These are phyloP conservation scores for Ormia ochracea DNA, from an alignment of 2,888 invertebrate species.

Conservation along the genomic window DNA sequence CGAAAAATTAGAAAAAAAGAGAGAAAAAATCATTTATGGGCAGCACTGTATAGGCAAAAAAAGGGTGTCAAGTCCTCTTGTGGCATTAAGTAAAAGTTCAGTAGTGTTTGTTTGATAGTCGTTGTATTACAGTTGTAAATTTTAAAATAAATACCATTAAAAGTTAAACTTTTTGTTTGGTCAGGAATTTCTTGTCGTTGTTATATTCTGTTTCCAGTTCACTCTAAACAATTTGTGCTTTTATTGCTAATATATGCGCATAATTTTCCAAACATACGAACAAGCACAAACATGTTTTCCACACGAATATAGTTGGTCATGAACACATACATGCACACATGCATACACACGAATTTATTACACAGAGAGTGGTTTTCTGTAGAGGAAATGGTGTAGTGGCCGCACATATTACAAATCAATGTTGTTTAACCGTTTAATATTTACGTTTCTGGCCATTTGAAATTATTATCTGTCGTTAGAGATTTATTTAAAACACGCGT, in stretches of 20 bases:
- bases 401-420: slow-evolving; percentile 52
- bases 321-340: background rate
- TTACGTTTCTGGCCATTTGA: slow-evolving; percentile 47
- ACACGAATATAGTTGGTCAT: slow-evolving; percentile 1
- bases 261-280: slow-evolving; percentile 64
- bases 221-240: slow-evolving; percentile 63
- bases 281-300: background rate
- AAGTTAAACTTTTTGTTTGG: slow-evolving; percentile 62
- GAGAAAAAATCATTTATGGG: slow-evolving; percentile 48
- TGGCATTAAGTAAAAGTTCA: slow-evolving; percentile 25
- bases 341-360: background rate
- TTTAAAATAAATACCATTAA: slow-evolving; percentile 63
- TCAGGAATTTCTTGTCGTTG: slow-evolving; percentile 58
- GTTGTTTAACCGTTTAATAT: slow-evolving; percentile 46
- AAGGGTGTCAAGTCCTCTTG: slow-evolving; percentile 53
- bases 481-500: slow-evolving; percentile 52
- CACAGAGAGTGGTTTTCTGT: background rate
- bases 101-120: slow-evolving; percentile 16
- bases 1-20: background rate
- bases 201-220: slow-evolving; percentile 68
- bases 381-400: background rate
- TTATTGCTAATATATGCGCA: slow-evolving; percentile 74
- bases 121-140: slow-evolving; percentile 53
- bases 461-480: slow-evolving; percentile 48
- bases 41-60: slow-evolving; percentile 7